A percentile compares a stretch with the other conserved stretches of the same genome.
Conservation (phyloP, 1,140 invertebrate genomes). For the Temnothorax nylanderi region DNA sequence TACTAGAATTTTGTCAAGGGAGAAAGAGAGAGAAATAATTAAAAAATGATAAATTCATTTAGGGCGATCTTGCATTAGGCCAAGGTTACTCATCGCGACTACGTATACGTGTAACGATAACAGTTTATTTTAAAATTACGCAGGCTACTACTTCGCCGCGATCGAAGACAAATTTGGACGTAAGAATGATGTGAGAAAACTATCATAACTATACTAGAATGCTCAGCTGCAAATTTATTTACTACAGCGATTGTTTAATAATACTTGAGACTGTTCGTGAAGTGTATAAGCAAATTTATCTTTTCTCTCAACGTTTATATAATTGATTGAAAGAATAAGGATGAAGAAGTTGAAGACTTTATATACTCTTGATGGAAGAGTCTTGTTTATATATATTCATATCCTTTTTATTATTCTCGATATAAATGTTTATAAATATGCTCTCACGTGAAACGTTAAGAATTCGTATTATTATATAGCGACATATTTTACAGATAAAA, state of each 20-base stretch:
- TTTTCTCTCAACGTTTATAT: neutral
- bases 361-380: neutral
- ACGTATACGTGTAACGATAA: constrained; percentile 45
- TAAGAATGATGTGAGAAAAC: neutral
- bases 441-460: neutral
- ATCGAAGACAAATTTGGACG: constrained; percentile 35
- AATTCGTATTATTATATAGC: neutral
- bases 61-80: constrained; percentile 31
- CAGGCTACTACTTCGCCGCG: neutral
- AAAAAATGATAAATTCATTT: neutral
- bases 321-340: neutral
- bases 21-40: neutral
- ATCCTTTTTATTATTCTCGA: neutral
- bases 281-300: neutral
- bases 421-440: neutral
- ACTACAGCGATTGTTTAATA: neutral
- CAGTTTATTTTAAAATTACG: constrained; percentile 65
- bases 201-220: neutral
- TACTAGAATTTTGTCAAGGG: neutral
- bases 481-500: neutral
- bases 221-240: neutral
- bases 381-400: neutral
- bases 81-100: constrained; percentile 53
- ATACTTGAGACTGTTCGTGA: neutral
- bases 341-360: neutral